Conservation (phyloP, 2,797 vertebrate genomes). For the Botia almorhae region DNA sequence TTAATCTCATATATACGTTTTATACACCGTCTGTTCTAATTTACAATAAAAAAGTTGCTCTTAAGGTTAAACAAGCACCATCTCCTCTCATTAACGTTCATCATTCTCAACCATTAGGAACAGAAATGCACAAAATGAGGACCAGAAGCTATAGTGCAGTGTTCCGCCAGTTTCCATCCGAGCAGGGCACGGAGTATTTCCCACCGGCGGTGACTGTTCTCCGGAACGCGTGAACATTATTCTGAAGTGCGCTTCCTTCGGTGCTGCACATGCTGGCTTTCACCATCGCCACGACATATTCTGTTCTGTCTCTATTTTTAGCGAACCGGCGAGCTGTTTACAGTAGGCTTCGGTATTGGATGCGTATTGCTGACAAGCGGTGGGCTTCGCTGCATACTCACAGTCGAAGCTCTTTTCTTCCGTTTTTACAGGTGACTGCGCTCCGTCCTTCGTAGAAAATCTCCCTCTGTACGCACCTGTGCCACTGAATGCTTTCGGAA, state of each 20-base stretch:
- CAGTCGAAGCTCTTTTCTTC: conserved; percentile 73
- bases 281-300: conserved; percentile 78
- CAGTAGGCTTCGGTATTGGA: conserved; percentile 78
- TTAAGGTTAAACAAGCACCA: not conserved
- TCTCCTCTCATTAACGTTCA: conserved; percentile 68
- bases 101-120: conserved; percentile 85
- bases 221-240: conserved; percentile 59
- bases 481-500: conserved; percentile 40
- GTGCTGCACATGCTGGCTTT: conserved; percentile 83
- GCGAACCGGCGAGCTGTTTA: conserved; percentile 83
- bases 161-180: conserved; percentile 74
- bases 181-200: conserved; percentile 72
- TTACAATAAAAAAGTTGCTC: not conserved
- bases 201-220: not conserved
- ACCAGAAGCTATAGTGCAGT: conserved; percentile 79
- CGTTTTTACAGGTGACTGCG: conserved; percentile 76
- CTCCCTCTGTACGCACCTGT: conserved; percentile 71
- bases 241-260: conserved; percentile 80
- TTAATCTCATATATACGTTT: not conserved
- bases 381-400: conserved; percentile 79
- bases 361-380: conserved; percentile 75
- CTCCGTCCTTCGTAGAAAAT: conserved; percentile 79
- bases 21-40: not conserved
- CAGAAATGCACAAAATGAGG: conserved; percentile 84
- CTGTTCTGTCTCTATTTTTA: conserved; percentile 80